phyloP scores from a whole-genome alignment of 2,113 vertebrate genomes.

The Phylloscopus trochilus region DNA sequence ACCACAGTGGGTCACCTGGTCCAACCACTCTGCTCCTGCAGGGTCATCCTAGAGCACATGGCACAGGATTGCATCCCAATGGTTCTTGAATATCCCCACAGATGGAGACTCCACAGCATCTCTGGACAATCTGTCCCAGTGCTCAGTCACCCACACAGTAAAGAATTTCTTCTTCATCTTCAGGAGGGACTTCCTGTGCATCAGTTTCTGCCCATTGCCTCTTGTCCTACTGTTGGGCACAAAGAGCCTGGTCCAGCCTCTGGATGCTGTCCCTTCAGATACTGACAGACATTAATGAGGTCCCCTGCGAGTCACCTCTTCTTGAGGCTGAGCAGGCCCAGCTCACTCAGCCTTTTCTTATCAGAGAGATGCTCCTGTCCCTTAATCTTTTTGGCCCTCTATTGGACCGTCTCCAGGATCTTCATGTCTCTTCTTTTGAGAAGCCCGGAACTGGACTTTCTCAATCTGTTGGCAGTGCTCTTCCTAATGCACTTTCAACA shows the following conservation, averaged over 20 bases:
- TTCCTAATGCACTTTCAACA: neutral
- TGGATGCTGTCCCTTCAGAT: neutral
- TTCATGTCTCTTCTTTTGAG: neutral
- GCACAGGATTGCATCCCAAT: neutral
- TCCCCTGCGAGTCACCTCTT: neutral
- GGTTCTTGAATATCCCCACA: neutral
- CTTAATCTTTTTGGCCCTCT: neutral
- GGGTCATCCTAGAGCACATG: fast-evolving
- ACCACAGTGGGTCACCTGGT: neutral
- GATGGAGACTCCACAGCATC: neutral
- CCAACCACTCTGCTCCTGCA: neutral
- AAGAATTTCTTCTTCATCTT: neutral
- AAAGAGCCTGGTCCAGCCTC: neutral
- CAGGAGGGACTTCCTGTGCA: neutral
- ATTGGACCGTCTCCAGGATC: fast-evolving
- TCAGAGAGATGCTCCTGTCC: neutral
- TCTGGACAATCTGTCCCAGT: neutral
- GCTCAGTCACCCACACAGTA: neutral
- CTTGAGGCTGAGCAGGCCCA: neutral
- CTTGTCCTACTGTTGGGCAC: neutral
- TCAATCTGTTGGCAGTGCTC: neutral
- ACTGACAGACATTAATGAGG: neutral
- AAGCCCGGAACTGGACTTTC: neutral
- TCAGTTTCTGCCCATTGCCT: neutral
- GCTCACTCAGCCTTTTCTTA: neutral